Percentiles rank a stretch among this genome's conserved stretches.
phyloP scores from a whole-genome alignment of 2,113 vertebrate genomes.

The Formicarius rufipectus region DNA sequence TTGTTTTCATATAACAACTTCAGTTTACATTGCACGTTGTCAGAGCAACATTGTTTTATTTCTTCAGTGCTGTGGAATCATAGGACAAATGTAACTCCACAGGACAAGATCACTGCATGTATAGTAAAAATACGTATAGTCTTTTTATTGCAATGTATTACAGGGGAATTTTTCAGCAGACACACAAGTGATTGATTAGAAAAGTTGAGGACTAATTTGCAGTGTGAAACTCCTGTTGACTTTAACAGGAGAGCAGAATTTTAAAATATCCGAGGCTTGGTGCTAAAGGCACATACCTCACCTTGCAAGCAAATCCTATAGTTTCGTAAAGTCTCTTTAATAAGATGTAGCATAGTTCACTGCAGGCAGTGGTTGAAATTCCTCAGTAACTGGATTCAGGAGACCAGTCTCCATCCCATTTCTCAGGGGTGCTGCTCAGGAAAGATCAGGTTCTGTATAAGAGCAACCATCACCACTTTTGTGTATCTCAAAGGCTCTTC shows the following conservation, averaged over 20 bases:
- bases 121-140: background rate
- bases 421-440: background rate
- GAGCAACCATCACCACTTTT: background rate
- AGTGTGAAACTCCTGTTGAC: background rate
- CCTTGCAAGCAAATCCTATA: background rate
- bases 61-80: background rate
- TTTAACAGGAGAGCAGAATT: background rate
- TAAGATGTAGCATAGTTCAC: background rate
- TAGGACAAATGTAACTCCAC: background rate
- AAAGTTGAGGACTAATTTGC: background rate
- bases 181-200: background rate
- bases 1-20: background rate
- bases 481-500: background rate
- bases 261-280: background rate
- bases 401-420: background rate
- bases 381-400: background rate
- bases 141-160: background rate
- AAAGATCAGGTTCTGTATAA: background rate
- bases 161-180: background rate
- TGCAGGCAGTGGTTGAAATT: background rate
- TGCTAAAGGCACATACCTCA: background rate
- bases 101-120: background rate
- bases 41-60: background rate
- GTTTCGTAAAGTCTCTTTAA: background rate
- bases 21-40: background rate